Percentiles rank a stretch among this genome's conserved stretches.
Conservation (phyloP, 2,888 invertebrate species). For the Latheticus oryzae region DNA sequence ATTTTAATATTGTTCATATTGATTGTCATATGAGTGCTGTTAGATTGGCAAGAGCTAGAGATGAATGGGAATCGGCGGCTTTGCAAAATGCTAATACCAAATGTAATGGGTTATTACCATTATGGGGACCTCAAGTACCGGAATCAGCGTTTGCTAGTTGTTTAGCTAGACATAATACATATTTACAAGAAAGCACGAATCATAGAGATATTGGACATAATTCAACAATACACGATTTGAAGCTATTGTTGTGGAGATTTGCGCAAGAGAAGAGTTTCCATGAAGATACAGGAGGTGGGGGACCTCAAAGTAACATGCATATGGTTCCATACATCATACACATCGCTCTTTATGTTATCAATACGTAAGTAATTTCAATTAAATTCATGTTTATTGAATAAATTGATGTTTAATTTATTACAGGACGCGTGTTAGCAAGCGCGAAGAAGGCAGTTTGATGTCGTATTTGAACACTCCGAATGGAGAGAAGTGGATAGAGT, state of each 20-base stretch:
- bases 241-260: slow-evolving; percentile 87
- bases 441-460: slow-evolving; percentile 84
- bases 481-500: slow-evolving; percentile 79
- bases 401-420: slow-evolving; percentile 8
- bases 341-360: slow-evolving; percentile 93
- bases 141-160: slow-evolving; percentile 94
- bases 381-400: neutral
- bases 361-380: slow-evolving; percentile 76
- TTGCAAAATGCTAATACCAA: slow-evolving; percentile 98
- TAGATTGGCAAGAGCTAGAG: slow-evolving; percentile 73
- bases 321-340: slow-evolving; percentile 94
- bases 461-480: slow-evolving; percentile 76
- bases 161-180: slow-evolving; percentile 91
- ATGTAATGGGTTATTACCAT: slow-evolving; percentile 94
- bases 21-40: slow-evolving; percentile 99
- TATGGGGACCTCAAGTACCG: slow-evolving; percentile 96
- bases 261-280: slow-evolving; percentile 96
- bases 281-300: slow-evolving; percentile 97
- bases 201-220: slow-evolving; percentile 83
- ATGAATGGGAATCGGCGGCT: slow-evolving; percentile 98
- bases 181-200: slow-evolving; percentile 79
- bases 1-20: slow-evolving; percentile 98
- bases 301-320: slow-evolving; percentile 97
- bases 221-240: slow-evolving; percentile 92
- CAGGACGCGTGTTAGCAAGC: slow-evolving; percentile 78